Evolutionary conservation across 2,888 invertebrate species (phyloP), one percentile per base, ranked within the genome.

Genomic region (Caenorhabditis wallacei): DNA sequence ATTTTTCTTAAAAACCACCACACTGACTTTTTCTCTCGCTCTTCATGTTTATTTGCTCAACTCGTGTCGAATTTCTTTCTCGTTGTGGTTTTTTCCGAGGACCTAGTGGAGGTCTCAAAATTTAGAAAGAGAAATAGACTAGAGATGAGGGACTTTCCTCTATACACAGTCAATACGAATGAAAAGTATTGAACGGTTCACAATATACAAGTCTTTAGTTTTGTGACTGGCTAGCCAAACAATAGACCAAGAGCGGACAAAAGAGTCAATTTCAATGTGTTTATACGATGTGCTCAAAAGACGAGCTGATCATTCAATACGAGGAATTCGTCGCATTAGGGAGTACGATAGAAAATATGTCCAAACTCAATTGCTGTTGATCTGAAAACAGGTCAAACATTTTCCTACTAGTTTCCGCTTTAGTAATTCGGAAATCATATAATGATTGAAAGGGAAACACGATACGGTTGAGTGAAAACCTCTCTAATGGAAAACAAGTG

Each of bases 51-150:
- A 69, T 78, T 78, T 78, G 78, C 61, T 26, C 68, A 68, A 68
- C 61, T 69, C 78, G 78, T 78, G 78, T 78, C 78, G 78, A 78
- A 78, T 78, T 78, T 78, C 78, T 30, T 53, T 43, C 59, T 46
- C 63, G 57, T 75, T 37, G 69, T 53, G 53, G 66, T 61, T 78
- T 78, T n/a, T 78, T 70, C 76, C 53, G 59, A 53, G 18, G 68
- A 53, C 61, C 68, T 57, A n/a, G 30, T 22, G 37, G 37, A 30
- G 63, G 30, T 18, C 48, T 35, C 35, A 26, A 40, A 24, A 68
- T 61, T 40, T 69, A 22, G 24, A 48, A 53, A 57, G 24, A 37
- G n/a, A 48, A 48, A 16, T 4, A 59, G 30, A n/a, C n/a, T 11
- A 1, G 11, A 13, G 7, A 1, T 8, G 59, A 59, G 72, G 72